Conservation (phyloP, 1,140 invertebrate genomes). For the Calliopsis andreniformis region DNA sequence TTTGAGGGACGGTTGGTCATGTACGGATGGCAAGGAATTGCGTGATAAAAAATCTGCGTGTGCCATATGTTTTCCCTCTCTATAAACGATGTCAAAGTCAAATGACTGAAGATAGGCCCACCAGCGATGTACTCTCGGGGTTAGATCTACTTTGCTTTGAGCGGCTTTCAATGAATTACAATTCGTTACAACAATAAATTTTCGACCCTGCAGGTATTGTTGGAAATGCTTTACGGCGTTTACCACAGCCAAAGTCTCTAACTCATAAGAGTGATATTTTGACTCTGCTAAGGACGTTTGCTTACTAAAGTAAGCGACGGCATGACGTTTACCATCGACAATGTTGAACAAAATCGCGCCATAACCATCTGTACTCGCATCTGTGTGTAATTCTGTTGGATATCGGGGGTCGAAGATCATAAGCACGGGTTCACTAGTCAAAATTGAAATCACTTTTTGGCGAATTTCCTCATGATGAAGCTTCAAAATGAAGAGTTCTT, state of each 20-base stretch:
- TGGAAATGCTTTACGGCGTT: background rate
- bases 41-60: constrained; percentile 50
- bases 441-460: background rate
- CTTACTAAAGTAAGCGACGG: constrained; percentile 2
- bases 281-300: background rate
- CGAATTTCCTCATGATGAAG: background rate
- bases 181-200: background rate
- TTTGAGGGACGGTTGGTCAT: background rate
- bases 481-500: constrained; percentile 10
- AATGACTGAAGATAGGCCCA: constrained; percentile 70
- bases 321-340: background rate
- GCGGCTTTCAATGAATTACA: constrained; percentile 1
- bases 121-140: constrained; percentile 71
- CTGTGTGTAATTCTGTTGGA: background rate
- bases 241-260: no score
- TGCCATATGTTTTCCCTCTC: constrained; percentile 40
- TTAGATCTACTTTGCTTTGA: constrained; percentile 65
- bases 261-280: no score
- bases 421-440: background rate
- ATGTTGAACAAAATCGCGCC: background rate
- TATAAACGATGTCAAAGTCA: constrained; percentile 58
- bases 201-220: background rate
- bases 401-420: background rate
- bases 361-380: background rate
- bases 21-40: constrained; percentile 26